phyloP scores from a whole-genome alignment of 2,113 vertebrate species.

The Trochalopteron elliotii region DNA sequence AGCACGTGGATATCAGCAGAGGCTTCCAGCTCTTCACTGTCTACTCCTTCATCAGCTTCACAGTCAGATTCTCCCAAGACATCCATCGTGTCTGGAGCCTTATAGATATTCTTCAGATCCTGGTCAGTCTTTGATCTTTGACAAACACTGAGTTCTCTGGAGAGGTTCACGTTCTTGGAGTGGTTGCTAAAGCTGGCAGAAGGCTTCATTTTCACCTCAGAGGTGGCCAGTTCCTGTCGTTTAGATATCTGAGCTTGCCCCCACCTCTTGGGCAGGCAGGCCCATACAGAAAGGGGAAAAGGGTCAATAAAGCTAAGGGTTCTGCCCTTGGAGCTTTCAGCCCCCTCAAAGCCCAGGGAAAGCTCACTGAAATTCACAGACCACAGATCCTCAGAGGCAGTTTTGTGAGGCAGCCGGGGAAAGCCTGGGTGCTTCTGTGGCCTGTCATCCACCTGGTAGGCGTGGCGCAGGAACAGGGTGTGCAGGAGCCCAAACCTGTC shows the following conservation, averaged over 20 bases:
- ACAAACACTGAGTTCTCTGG: constrained; percentile 35
- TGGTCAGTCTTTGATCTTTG: constrained; percentile 77
- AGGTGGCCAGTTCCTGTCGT: constrained; percentile 15
- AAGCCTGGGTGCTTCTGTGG: neutral
- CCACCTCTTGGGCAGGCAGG: constrained; percentile 82
- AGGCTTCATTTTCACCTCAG: constrained; percentile 68
- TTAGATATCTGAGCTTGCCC: constrained; percentile 54
- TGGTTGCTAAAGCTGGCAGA: constrained; percentile 75
- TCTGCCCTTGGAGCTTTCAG: constrained; percentile 83
- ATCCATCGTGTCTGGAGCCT: constrained; percentile 19
- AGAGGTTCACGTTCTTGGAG: constrained; percentile 16
- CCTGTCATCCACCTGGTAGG: constrained; percentile 67
- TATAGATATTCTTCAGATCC: constrained; percentile 71
- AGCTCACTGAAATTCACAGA: constrained; percentile 82
- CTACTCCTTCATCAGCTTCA: neutral
- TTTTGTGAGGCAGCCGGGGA: constrained; percentile 41
- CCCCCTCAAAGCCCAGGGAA: constrained; percentile 88
- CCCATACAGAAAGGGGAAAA: constrained; percentile 88
- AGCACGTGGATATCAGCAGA: constrained; percentile 83
- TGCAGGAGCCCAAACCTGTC: constrained; percentile 84
- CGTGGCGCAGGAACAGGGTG: constrained; percentile 81
- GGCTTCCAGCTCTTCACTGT: constrained; percentile 65
- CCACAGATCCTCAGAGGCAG: constrained; percentile 88
- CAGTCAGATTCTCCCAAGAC: constrained; percentile 30
- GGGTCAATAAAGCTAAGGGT: constrained; percentile 86